Conservation (phyloP, 2,888 invertebrate genomes). For the Idaea straminata region DNA sequence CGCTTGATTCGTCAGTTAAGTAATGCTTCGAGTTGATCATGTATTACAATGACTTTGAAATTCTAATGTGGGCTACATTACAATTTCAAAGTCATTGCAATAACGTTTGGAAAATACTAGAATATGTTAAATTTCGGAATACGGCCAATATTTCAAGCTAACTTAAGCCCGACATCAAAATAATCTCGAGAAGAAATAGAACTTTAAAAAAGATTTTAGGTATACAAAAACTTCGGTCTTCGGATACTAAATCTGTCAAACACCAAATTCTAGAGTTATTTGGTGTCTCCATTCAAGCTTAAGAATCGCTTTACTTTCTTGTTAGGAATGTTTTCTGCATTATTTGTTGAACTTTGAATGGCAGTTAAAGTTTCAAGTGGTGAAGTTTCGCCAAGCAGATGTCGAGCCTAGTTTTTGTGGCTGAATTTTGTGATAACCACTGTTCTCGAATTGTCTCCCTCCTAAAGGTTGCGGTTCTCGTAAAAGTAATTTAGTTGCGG, state of each 20-base stretch:
- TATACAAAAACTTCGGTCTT: too few relatives aligned
- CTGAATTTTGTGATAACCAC: not conserved
- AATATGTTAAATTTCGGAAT: not conserved
- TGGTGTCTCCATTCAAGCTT: not conserved
- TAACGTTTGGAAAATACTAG: not conserved
- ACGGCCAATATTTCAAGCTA: too few relatives aligned
- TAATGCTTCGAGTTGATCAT: not conserved
- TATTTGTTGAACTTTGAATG: not conserved
- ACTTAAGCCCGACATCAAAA: too few relatives aligned
- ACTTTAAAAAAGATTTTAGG: too few relatives aligned
- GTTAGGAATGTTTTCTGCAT: not conserved
- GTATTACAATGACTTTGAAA: not conserved
- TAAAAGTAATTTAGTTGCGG: not conserved
- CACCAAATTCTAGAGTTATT: too few relatives aligned
- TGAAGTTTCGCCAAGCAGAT: not conserved
- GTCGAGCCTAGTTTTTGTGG: not conserved
- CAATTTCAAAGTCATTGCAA: slow-evolving; percentile 2
- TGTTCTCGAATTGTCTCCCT: not conserved
- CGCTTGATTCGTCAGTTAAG: not conserved
- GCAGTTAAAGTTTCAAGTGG: not conserved
- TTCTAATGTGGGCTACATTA: too few relatives aligned
- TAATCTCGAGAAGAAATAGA: too few relatives aligned
- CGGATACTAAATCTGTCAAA: too few relatives aligned
- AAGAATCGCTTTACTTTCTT: not conserved
- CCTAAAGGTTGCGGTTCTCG: not conserved